Evolutionary conservation across 2,113 vertebrate species (phyloP).

Genomic region (Rhynchopsitta pachyrhyncha): DNA sequence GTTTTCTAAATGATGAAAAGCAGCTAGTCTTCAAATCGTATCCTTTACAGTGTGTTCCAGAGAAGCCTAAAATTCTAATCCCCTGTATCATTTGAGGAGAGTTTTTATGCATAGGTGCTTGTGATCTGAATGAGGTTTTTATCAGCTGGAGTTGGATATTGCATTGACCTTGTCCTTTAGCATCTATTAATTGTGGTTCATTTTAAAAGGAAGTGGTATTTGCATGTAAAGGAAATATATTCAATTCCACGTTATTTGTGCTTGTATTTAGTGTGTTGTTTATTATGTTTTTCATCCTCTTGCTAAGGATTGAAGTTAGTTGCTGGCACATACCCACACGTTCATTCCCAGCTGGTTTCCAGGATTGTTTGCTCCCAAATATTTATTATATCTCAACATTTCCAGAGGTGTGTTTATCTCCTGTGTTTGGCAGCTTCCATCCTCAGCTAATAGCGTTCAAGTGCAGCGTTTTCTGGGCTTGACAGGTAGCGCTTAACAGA

Average conservation of each 20-base stretch:
- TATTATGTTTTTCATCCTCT: neutral
- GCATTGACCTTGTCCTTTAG: neutral
- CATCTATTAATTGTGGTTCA: neutral
- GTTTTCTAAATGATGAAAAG: neutral
- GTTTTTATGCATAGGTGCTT: neutral
- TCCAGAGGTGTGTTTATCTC: neutral
- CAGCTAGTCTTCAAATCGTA: neutral
- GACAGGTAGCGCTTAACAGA: neutral
- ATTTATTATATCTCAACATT: neutral
- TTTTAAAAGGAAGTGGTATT: neutral
- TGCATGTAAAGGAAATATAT: neutral
- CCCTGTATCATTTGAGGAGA: rapidly evolving
- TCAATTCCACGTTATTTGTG: neutral
- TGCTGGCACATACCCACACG: neutral
- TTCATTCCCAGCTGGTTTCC: neutral
- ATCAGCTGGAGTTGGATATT: neutral
- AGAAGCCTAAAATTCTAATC: neutral
- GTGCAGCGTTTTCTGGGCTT: neutral
- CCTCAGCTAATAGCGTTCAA: neutral
- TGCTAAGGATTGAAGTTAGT: neutral
- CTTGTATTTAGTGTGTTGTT: neutral
- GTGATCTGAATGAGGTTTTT: neutral
- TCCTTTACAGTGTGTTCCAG: neutral
- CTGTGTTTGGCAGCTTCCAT: neutral
- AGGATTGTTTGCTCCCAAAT: neutral